Conservation (phyloP, 2,797 vertebrate genomes). For the Moxostoma hubbsi region DNA sequence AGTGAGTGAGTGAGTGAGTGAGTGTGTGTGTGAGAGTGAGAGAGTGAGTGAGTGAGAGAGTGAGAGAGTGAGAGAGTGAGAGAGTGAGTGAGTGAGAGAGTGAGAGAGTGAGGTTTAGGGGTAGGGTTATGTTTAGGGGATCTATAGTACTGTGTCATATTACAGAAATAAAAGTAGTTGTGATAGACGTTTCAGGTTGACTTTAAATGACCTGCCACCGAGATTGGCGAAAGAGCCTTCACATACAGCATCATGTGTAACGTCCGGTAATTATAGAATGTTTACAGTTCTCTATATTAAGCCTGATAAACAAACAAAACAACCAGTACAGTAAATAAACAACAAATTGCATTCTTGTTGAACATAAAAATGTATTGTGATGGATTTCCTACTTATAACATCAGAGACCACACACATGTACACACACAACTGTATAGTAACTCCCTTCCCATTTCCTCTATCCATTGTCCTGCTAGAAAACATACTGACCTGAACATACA, state of each 20-base stretch:
- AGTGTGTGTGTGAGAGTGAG: too few relatives aligned
- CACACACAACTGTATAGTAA: constrained; percentile 38
- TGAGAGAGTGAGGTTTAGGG: too few relatives aligned
- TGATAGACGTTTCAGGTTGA: neutral
- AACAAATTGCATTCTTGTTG: neutral
- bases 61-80: too few relatives aligned
- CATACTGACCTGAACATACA: constrained; percentile 51
- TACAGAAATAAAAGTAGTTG: too few relatives aligned
- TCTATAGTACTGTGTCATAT: neutral
- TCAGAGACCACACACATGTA: constrained; percentile 29
- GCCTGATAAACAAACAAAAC: constrained; percentile 12
- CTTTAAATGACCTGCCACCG: neutral
- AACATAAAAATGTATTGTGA: neutral
- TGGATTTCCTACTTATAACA: constrained; percentile 37
- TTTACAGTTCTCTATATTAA: neutral
- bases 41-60: too few relatives aligned
- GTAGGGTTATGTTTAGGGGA: too few relatives aligned
- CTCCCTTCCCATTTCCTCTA: constrained; percentile 56
- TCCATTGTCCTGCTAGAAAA: constrained; percentile 52
- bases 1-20: too few relatives aligned
- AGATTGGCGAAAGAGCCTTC: neutral
- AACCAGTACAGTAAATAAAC: neutral
- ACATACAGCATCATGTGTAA: neutral
- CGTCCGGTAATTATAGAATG: neutral
- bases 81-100: too few relatives aligned